Evolutionary conservation across 2,888 invertebrate genomes (phyloP).

Genomic region (Junonia oenone): DNA sequence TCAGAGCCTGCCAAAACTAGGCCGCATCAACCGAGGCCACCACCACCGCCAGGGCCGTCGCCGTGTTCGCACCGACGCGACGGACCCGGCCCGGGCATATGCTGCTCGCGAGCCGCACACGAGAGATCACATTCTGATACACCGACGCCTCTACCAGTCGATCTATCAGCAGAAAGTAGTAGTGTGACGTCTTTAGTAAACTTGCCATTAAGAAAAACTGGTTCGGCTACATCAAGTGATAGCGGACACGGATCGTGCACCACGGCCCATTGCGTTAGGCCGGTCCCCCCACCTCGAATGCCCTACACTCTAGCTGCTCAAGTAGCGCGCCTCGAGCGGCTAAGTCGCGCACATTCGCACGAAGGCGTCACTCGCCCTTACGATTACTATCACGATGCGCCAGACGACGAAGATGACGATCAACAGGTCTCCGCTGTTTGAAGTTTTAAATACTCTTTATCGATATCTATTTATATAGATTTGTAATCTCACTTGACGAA

Average conservation of each 20-base stretch:
- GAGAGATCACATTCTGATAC: constrained; percentile 95
- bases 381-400: constrained; percentile 81
- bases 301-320: constrained; percentile 92
- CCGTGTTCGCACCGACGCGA: constrained; percentile 82
- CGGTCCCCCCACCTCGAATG: constrained; percentile 83
- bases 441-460: constrained; percentile 58
- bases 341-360: constrained; percentile 91
- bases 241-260: constrained; percentile 91
- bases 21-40: constrained; percentile 89
- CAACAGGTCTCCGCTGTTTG: constrained; percentile 77
- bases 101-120: constrained; percentile 83
- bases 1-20: constrained; percentile 93
- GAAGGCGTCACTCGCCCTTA: constrained; percentile 90
- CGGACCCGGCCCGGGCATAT: constrained; percentile 73
- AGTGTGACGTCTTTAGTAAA: constrained; percentile 96
- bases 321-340: constrained; percentile 89
- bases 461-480: constrained; percentile 70
- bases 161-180: constrained; percentile 95
- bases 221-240: constrained; percentile 95
- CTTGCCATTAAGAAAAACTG: constrained; percentile 92
- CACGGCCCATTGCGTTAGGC: constrained; percentile 70
- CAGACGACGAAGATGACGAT: constrained; percentile 75
- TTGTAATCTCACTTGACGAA: constrained; percentile 74
- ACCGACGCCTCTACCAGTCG: constrained; percentile 90
- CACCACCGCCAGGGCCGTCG: constrained; percentile 82